These are phyloP conservation scores for Pseudococcus jackbeardsleyi DNA, from an alignment of 2,888 invertebrate species.

Conservation along the genomic window DNA sequence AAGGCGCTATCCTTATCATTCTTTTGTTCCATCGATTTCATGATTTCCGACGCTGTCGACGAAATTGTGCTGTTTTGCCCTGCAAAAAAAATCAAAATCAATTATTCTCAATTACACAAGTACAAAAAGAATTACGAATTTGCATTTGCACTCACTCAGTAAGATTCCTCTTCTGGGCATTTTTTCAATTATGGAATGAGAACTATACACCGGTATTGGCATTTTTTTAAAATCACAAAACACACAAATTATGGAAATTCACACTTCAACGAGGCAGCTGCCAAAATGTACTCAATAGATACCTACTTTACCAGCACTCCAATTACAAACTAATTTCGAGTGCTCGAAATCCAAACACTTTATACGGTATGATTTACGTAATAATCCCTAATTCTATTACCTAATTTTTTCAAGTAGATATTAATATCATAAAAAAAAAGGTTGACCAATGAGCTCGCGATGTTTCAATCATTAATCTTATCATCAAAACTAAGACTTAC, in stretches of 20 bases:
- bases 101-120: not conserved
- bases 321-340: not conserved
- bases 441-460: not conserved
- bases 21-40: conserved; percentile 24
- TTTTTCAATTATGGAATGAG: not conserved
- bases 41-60: not conserved
- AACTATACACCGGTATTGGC: not conserved
- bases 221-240: not conserved
- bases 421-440: not conserved
- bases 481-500: not conserved
- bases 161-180: not conserved
- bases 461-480: not conserved
- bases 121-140: not conserved
- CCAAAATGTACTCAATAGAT: not conserved
- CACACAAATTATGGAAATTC: not conserved
- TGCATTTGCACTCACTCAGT: conserved; percentile 31
- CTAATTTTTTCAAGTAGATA: no score
- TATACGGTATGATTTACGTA: not conserved
- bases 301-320: not conserved
- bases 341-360: not conserved
- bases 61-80: not conserved
- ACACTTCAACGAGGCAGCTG: not conserved
- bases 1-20: conserved; percentile 28
- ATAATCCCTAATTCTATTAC: not conserved
- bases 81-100: not conserved